phyloP scores from a whole-genome alignment of 2,888 invertebrate genomes.

The Gari tellinella region DNA sequence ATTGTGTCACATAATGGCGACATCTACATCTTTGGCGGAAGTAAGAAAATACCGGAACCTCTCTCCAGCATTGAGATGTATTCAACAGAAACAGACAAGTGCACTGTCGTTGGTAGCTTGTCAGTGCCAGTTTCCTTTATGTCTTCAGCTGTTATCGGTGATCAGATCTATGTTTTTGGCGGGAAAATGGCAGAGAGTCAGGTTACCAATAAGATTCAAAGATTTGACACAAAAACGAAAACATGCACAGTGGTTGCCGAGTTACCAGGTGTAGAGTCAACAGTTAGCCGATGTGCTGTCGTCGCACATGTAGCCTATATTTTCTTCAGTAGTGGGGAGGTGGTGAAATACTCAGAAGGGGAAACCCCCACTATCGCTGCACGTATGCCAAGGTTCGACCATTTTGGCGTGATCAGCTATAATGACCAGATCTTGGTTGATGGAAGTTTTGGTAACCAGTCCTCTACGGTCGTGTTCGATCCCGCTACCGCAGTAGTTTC shows the following conservation, averaged over 20 bases:
- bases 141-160: conserved; percentile 45
- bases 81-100: conserved; percentile 20
- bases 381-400: conserved; percentile 49
- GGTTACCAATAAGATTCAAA: conserved; percentile 46
- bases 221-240: conserved; percentile 37
- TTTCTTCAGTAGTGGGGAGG: conserved; percentile 52
- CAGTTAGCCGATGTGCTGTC: conserved; percentile 46
- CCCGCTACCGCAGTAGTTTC: conserved; percentile 21
- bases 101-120: conserved; percentile 41
- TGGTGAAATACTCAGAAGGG: conserved; percentile 46
- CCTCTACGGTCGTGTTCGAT: conserved; percentile 49
- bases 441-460: conserved; percentile 54
- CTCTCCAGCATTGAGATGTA: conserved; percentile 53
- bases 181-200: conserved; percentile 46
- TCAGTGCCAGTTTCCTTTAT: conserved; percentile 56
- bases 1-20: conserved; percentile 37
- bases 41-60: conserved; percentile 47
- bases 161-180: conserved; percentile 59
- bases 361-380: conserved; percentile 23
- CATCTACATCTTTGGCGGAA: conserved; percentile 57
- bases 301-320: conserved; percentile 40
- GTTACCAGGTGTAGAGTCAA: conserved; percentile 44
- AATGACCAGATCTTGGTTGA: conserved; percentile 51
- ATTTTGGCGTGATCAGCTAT: conserved; percentile 54
- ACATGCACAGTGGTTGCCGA: conserved; percentile 42